Percentiles rank a stretch among this genome's conserved stretches.
These are phyloP conservation scores for Hecatera dysodea DNA, from an alignment of 2,888 invertebrate species.

Conservation along the genomic window DNA sequence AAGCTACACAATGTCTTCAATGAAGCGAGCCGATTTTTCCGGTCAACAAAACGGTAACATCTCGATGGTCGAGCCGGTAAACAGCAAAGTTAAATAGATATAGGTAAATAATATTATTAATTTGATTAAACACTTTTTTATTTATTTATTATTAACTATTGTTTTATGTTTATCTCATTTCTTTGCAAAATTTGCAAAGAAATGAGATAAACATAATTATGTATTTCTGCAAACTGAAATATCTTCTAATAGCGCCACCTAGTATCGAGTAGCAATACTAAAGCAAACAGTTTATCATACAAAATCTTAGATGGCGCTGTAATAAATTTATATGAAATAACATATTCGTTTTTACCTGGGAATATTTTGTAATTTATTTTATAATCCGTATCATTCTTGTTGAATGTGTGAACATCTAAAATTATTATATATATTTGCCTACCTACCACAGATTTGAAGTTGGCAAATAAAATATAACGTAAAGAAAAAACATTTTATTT, in stretches of 20 bases:
- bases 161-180: not conserved
- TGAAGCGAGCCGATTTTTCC: conserved; percentile 5
- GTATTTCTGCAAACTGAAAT: not conserved
- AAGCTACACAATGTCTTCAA: not conserved
- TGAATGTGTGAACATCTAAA: not conserved
- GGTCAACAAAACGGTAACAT: not conserved
- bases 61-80: not conserved
- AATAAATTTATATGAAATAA: not conserved
- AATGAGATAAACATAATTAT: too few species aligned
- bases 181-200: too few species aligned
- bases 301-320: conserved; percentile 68
- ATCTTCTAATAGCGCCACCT: conserved; percentile 69
- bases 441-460: not conserved
- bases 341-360: not conserved
- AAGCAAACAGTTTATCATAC: conserved; percentile 1
- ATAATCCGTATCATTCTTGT: not conserved
- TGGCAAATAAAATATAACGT: not conserved
- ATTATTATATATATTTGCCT: not conserved
- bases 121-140: too few species aligned
- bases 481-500: conserved; percentile 1
- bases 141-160: not conserved
- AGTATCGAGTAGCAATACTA: conserved; percentile 77
- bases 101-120: not conserved
- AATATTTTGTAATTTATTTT: not conserved
- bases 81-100: not conserved